These are phyloP conservation scores for Lutraria lutraria DNA, from an alignment of 2,888 invertebrate genomes.

Conservation along the genomic window DNA sequence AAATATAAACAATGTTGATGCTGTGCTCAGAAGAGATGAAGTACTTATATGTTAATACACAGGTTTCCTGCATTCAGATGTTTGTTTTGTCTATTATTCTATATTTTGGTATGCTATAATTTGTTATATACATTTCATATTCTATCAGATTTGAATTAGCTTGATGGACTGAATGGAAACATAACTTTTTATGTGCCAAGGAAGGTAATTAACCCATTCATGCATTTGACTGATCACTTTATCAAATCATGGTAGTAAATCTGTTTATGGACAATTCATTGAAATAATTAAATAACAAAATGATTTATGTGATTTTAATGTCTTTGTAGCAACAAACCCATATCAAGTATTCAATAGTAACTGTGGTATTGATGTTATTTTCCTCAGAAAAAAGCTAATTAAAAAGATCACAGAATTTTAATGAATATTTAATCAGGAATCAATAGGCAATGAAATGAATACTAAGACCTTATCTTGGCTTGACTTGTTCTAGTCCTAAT, in stretches of 20 bases:
- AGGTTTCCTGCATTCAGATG: too few species aligned
- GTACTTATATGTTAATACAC: too few species aligned
- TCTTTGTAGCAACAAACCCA: not conserved
- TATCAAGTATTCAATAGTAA: not conserved
- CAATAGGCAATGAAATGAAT: not conserved
- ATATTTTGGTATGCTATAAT: too few species aligned
- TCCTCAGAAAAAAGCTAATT: constrained; percentile 4
- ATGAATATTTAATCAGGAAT: constrained; percentile 13
- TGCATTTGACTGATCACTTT: not conserved
- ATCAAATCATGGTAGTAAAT: not conserved
- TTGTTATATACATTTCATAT: too few species aligned
- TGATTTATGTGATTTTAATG: constrained; percentile 11
- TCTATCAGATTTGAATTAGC: not conserved
- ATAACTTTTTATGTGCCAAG: not conserved
- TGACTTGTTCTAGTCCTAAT: not conserved
- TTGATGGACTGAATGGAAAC: not conserved
- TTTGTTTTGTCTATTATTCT: too few species aligned
- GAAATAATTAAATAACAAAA: not conserved
- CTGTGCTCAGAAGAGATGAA: too few species aligned
- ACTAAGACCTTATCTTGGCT: not conserved
- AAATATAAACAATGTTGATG: too few species aligned
- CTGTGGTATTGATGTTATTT: not conserved
- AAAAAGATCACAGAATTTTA: not conserved
- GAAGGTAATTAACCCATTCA: not conserved
- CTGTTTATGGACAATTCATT: not conserved